Conservation (phyloP, 2,888 invertebrate genomes). For the Phragmatobia fuliginosa region DNA sequence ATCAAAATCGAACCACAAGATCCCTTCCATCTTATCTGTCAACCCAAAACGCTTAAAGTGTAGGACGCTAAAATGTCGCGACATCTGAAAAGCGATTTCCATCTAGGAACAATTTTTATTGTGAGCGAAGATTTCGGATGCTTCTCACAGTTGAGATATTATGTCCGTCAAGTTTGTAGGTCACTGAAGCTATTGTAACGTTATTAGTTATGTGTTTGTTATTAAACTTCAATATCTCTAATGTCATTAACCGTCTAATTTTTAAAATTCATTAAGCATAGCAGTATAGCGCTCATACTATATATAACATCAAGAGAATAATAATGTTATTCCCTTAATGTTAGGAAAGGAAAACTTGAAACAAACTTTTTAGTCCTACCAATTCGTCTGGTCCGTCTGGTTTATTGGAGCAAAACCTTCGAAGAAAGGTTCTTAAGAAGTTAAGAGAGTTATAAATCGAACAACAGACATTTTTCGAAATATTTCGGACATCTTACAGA, state of each 20-base stretch:
- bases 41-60: constrained; percentile 8
- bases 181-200: not conserved
- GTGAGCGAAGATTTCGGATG: constrained; percentile 18
- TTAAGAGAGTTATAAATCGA: too few species aligned
- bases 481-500: too few species aligned
- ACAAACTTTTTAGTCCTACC: too few species aligned
- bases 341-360: too few species aligned
- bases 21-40: constrained; percentile 37
- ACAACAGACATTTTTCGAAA: too few species aligned
- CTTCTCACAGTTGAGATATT: constrained; percentile 10
- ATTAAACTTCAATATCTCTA: not conserved
- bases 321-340: too few species aligned
- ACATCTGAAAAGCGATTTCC: constrained; percentile 33
- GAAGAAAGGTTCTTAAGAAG: too few species aligned
- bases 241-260: not conserved
- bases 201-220: not conserved
- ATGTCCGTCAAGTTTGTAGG: constrained; percentile 4
- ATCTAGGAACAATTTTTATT: constrained; percentile 20
- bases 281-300: too few species aligned
- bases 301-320: too few species aligned
- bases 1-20: constrained; percentile 25
- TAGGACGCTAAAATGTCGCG: constrained; percentile 7
- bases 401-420: too few species aligned
- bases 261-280: too few species aligned
- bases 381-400: too few species aligned